These are phyloP conservation scores for Melospiza georgiana DNA, from an alignment of 2,113 vertebrate genomes.

Conservation along the genomic window DNA sequence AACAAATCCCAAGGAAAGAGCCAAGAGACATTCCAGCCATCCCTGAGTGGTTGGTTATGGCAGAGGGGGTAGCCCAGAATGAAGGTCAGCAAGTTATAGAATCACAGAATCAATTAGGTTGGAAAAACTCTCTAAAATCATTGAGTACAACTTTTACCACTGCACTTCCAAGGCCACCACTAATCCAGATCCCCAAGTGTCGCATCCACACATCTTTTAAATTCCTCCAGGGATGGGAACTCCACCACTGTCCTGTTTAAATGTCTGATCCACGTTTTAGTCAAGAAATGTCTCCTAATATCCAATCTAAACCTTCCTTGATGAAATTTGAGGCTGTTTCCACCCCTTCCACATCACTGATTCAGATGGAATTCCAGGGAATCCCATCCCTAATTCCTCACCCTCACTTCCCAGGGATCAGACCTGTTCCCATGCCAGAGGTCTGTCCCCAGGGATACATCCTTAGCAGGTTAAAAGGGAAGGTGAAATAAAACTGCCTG, in stretches of 20 bases:
- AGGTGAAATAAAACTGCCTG: neutral
- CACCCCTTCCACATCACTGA: neutral
- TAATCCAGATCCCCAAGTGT: neutral
- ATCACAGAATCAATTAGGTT: neutral
- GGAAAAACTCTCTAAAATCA: neutral
- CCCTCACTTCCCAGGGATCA: neutral
- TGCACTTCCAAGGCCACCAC: neutral
- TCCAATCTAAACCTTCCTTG: neutral
- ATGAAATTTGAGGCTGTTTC: neutral
- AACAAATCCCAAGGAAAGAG: neutral
- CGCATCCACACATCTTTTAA: neutral
- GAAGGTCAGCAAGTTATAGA: neutral
- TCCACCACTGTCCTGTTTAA: neutral
- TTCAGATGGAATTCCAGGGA: rapidly evolving
- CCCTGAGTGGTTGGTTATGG: neutral
- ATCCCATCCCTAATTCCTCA: neutral
- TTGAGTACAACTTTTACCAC: neutral
- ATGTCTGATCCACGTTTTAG: neutral
- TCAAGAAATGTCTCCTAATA: neutral
- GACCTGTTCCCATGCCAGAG: neutral
- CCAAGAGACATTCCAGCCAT: neutral
- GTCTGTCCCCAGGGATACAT: neutral
- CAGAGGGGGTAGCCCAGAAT: neutral
- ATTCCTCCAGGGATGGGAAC: neutral
- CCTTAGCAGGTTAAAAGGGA: neutral